These are phyloP conservation scores for Heterochromis multidens DNA, from an alignment of 2,113 vertebrate species.

Conservation along the genomic window DNA sequence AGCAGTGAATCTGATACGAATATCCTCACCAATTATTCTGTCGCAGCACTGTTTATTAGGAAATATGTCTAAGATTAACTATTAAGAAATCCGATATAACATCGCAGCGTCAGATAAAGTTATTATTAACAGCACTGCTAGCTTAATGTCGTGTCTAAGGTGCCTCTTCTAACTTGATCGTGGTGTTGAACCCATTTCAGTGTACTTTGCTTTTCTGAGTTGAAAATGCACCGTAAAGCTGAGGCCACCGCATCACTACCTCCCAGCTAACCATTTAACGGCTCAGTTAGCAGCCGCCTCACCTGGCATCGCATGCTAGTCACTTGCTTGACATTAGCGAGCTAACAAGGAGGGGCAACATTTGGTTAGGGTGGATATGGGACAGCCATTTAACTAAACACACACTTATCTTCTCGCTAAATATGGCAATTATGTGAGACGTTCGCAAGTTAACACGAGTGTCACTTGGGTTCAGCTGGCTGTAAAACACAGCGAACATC, in stretches of 20 bases:
- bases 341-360: constrained; percentile 57
- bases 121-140: background rate
- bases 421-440: no score
- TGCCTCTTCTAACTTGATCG: background rate
- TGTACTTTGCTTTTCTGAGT: background rate
- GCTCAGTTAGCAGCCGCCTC: constrained; percentile 21
- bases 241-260: background rate
- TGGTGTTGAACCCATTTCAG: background rate
- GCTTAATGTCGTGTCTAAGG: background rate
- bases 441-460: rapidly evolving
- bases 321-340: constrained; percentile 16
- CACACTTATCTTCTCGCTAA: background rate
- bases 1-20: background rate
- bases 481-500: background rate
- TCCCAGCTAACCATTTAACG: background rate
- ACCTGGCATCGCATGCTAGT: constrained; percentile 40
- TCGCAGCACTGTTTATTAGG: background rate
- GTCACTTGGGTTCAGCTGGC: background rate
- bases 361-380: constrained; percentile 18
- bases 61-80: background rate
- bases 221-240: background rate
- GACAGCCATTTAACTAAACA: background rate
- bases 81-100: background rate
- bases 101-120: background rate
- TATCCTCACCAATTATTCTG: background rate